Evolutionary conservation across 2,113 vertebrate genomes (phyloP).

Genomic region (Recurvirostra avosetta): DNA sequence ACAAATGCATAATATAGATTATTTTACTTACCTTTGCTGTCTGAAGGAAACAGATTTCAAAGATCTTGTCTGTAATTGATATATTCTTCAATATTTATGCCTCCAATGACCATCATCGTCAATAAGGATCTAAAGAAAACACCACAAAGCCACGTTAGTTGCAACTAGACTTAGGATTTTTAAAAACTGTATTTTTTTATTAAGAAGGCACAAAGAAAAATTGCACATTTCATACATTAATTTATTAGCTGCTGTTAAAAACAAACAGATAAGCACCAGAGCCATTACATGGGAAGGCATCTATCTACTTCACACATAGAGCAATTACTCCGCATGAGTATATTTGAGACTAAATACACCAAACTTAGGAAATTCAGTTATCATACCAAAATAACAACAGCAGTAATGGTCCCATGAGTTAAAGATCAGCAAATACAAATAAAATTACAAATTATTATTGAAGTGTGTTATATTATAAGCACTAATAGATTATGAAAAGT

Average conservation of each 20-base stretch:
- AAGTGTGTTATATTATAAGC: neutral
- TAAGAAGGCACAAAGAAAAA: neutral
- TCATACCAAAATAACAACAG: neutral
- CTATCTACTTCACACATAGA: neutral
- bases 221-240: neutral
- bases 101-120: conserved; percentile 55
- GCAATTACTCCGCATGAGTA: neutral
- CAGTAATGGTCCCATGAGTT: neutral
- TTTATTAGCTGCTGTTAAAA: neutral
- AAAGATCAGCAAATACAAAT: neutral
- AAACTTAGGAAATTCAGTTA: neutral
- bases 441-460: neutral
- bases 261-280: neutral
- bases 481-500: neutral
- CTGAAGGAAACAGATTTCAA: conserved; percentile 52
- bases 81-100: conserved; percentile 49
- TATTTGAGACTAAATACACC: neutral
- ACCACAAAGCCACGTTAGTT: neutral
- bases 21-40: conserved; percentile 60
- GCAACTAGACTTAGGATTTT: neutral
- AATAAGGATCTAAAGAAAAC: conserved; percentile 57
- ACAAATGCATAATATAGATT: neutral
- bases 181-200: neutral
- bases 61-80: conserved; percentile 67
- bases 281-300: neutral